Evolutionary conservation across 2,888 invertebrate species (phyloP).

Genomic region (Tupiocoris notatus): DNA sequence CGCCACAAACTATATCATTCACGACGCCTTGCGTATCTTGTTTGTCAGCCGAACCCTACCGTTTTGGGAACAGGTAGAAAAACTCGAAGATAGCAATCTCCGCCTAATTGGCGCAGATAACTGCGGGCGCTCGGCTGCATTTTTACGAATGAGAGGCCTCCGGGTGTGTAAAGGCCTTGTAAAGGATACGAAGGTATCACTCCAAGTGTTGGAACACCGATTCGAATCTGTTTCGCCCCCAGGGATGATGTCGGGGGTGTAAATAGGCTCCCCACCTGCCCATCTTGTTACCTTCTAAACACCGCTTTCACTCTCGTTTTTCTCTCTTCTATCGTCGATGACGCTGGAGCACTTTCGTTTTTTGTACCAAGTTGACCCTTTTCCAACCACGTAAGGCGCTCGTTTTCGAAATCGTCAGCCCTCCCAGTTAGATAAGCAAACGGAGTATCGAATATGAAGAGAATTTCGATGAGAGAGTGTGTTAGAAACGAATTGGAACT

Average conservation of each 20-base stretch:
- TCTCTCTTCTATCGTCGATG: not conserved
- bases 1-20: too few species aligned
- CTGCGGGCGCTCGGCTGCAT: not conserved
- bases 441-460: too few species aligned
- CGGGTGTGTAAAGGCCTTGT: not conserved
- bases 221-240: not conserved
- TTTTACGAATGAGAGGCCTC: not conserved
- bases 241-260: not conserved
- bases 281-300: not conserved
- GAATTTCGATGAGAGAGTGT: too few species aligned
- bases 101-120: not conserved
- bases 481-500: too few species aligned
- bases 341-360: not conserved
- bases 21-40: not conserved
- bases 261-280: not conserved
- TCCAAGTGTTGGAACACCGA: not conserved
- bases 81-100: not conserved
- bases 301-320: not conserved
- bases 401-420: too few species aligned
- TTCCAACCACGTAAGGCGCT: too few species aligned
- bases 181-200: not conserved
- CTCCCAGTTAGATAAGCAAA: too few species aligned
- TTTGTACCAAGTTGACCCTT: not conserved
- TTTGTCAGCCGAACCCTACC: not conserved
- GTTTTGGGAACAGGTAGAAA: not conserved